A percentile compares a stretch with the other conserved stretches of the same genome.
phyloP scores from a whole-genome alignment of 1,140 invertebrate species.

The Drosophila punjabiensis region DNA sequence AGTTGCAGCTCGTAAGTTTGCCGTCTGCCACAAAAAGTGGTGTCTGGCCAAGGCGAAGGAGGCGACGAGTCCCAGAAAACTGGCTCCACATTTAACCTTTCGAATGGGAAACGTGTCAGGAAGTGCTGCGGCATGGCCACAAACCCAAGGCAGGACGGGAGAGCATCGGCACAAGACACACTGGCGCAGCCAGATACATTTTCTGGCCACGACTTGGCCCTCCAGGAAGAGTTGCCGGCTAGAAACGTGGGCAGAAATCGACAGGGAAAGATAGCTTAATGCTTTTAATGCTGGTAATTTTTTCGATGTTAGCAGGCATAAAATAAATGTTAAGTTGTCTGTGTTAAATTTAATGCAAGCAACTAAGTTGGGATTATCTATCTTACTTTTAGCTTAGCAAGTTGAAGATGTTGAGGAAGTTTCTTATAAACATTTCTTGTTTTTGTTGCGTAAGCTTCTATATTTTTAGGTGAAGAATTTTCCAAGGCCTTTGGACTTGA shows the following conservation, averaged over 20 bases:
- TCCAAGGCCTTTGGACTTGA: constrained; percentile 1
- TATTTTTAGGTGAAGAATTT: not conserved
- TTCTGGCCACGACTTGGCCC: constrained; percentile 45
- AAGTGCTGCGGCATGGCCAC: constrained; percentile 55
- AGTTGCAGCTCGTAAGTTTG: constrained; percentile 64
- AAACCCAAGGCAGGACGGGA: constrained; percentile 27
- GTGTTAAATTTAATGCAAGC: constrained; percentile 12
- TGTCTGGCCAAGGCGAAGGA: constrained; percentile 76
- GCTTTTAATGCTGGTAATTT: constrained; percentile 42
- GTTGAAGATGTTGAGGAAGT: not conserved
- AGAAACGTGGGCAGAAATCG: constrained; percentile 28
- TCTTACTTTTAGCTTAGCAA: not conserved
- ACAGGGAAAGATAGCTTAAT: constrained; percentile 21
- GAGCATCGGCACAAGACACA: constrained; percentile 5
- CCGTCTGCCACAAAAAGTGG: constrained; percentile 20
- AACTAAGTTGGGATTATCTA: not conserved
- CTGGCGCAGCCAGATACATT: constrained; percentile 5
- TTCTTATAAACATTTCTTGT: not conserved
- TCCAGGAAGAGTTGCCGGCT: constrained; percentile 20
- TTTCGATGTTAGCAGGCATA: constrained; percentile 23
- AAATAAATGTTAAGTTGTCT: constrained; percentile 23
- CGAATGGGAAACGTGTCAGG: constrained; percentile 65
- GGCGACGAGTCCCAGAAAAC: constrained; percentile 33
- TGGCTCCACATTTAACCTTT: constrained; percentile 67
- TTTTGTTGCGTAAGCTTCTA: not conserved